Conservation (phyloP, 2,113 vertebrate genomes). For the Oryzias curvinotus region DNA sequence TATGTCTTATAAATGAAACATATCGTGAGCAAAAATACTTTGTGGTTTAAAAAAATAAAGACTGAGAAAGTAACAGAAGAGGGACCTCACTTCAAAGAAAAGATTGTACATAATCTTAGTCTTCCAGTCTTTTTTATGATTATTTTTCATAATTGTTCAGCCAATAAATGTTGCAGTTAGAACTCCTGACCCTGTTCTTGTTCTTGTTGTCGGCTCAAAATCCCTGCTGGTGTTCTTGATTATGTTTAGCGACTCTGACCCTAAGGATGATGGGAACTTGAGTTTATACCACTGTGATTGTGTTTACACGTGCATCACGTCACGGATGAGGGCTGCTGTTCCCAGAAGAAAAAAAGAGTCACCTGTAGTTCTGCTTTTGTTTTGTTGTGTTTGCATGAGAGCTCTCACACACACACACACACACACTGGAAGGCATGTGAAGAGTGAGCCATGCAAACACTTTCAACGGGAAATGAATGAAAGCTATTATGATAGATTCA, state of each 20-base stretch:
- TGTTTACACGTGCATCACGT: background rate
- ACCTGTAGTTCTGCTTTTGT: conserved; percentile 22
- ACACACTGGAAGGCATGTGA: too few species aligned
- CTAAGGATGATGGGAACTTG: background rate
- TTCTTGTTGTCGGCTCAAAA: conserved; percentile 12
- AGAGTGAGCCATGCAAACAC: too few species aligned
- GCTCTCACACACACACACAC: background rate
- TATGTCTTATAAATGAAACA: conserved; percentile 80
- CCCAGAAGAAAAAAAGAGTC: conserved; percentile 19
- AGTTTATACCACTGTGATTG: background rate
- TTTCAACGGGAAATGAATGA: too few species aligned
- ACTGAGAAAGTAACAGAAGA: conserved; percentile 71
- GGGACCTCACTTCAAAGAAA: conserved; percentile 84
- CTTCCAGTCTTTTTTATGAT: conserved; percentile 90
- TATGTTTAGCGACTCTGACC: background rate
- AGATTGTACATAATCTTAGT: conserved; percentile 89
- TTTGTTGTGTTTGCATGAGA: background rate
- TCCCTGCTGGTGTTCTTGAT: too few species aligned
- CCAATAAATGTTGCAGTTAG: conserved; percentile 86
- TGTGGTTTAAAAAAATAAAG: conserved; percentile 60
- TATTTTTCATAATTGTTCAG: conserved; percentile 94
- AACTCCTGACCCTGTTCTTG: conserved; percentile 15
- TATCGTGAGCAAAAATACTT: conserved; percentile 86
- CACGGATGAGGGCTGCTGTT: conserved; percentile 16
- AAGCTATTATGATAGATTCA: too few species aligned